Conservation (phyloP, 2,797 vertebrate species). For the Pangasius krempfi region DNA sequence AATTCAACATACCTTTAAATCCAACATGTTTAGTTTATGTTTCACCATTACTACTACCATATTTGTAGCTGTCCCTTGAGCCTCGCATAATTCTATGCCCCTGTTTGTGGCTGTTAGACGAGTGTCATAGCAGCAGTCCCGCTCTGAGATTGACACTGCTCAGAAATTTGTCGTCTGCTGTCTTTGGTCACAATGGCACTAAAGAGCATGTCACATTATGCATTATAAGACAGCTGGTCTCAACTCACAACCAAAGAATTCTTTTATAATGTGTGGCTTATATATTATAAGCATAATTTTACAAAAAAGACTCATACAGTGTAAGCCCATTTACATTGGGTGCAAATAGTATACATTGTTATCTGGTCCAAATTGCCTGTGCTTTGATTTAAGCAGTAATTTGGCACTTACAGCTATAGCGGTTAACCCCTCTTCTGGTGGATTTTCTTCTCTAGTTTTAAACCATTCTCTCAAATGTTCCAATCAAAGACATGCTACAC, state of each 20-base stretch:
- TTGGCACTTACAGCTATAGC: not conserved
- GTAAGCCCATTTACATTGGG: not conserved
- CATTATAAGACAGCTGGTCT: not conserved
- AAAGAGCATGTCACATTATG: not conserved
- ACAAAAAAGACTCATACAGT: not conserved
- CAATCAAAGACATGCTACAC: not conserved
- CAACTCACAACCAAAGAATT: not conserved
- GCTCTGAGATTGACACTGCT: not conserved
- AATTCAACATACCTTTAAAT: not conserved
- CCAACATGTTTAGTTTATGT: no score
- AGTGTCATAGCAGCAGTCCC: not conserved
- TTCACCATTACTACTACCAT: not conserved
- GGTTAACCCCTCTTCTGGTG: not conserved
- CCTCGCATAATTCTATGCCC: not conserved
- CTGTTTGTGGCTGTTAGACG: not conserved
- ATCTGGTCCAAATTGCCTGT: not conserved
- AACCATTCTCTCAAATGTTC: not conserved
- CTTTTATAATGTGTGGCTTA: not conserved
- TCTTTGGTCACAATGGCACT: not conserved
- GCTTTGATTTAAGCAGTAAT: constrained; percentile 13
- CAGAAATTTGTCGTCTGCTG: not conserved
- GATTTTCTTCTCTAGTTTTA: not conserved
- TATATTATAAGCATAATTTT: no score
- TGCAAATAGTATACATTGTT: not conserved
- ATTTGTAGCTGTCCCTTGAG: not conserved